Conservation (phyloP, 2,888 invertebrate species). For the Myopa tessellatipennis region DNA sequence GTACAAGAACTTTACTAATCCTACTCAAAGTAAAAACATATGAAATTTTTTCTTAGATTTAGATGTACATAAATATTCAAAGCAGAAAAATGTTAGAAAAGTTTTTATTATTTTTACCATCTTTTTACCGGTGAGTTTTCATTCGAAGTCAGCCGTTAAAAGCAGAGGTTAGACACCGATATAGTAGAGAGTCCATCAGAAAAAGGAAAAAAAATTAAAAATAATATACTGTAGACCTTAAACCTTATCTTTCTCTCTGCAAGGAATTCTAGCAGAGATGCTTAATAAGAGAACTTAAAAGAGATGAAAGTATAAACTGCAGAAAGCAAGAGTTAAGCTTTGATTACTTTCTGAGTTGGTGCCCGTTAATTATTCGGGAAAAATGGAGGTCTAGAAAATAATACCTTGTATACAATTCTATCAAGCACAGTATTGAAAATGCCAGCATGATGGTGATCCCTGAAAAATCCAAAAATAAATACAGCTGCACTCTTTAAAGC, state of each 20-base stretch:
- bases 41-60: conserved; percentile 58
- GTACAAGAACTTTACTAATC: conserved; percentile 53
- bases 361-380: no score
- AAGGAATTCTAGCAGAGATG: no score
- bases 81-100: not conserved
- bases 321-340: not conserved
- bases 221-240: not conserved
- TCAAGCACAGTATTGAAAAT: not conserved
- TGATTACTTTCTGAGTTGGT: not conserved
- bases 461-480: conserved; percentile 18
- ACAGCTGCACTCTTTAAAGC: not conserved
- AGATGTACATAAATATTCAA: conserved; percentile 48
- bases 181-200: not conserved
- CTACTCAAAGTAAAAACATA: conserved; percentile 53
- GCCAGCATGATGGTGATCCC: not conserved
- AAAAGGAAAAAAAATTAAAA: not conserved
- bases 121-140: conserved; percentile 63
- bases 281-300: no score
- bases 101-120: conserved; percentile 65
- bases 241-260: not conserved
- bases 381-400: no score
- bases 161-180: not conserved
- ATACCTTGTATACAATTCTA: not conserved
- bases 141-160: conserved; percentile 55
- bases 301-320: no score